Evolutionary conservation across 2,797 vertebrate genomes (phyloP).

Genomic region (Setipinna tenuifilis): DNA sequence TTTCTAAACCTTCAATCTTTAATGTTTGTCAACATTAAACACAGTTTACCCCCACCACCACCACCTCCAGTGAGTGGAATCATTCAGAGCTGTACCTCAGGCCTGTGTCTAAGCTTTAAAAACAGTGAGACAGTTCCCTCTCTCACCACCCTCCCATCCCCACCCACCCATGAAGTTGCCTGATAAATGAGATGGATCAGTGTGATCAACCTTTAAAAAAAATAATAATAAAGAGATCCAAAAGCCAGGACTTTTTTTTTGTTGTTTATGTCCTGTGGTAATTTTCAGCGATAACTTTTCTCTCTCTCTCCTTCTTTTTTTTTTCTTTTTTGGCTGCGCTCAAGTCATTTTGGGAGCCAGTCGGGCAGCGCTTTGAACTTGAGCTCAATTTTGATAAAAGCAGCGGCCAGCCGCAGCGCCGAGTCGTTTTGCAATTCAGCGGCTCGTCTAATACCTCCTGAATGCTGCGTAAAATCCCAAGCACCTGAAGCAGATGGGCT

Average conservation of each 20-base stretch:
- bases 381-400: conserved; percentile 20
- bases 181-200: neutral
- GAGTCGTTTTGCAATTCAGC: conserved; percentile 8
- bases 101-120: no score
- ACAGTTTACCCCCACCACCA: no score
- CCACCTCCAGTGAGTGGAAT: no score
- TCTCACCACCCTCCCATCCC: no score
- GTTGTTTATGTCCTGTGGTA: conserved; percentile 9
- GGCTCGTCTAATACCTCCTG: conserved; percentile 3
- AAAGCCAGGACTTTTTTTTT: neutral
- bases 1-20: no score
- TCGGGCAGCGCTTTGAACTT: neutral
- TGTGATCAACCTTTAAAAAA: neutral
- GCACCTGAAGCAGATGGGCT: neutral
- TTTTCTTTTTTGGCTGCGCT: neutral
- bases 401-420: neutral
- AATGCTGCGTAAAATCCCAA: conserved; percentile 10
- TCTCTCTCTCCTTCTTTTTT: neutral
- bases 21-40: no score
- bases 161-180: neutral
- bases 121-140: no score
- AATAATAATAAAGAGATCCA: no score
- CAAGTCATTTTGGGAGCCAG: neutral
- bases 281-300: conserved; percentile 16
- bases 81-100: no score